phyloP scores from a whole-genome alignment of 2,113 vertebrate species.

The Coregonus clupeaformis region DNA sequence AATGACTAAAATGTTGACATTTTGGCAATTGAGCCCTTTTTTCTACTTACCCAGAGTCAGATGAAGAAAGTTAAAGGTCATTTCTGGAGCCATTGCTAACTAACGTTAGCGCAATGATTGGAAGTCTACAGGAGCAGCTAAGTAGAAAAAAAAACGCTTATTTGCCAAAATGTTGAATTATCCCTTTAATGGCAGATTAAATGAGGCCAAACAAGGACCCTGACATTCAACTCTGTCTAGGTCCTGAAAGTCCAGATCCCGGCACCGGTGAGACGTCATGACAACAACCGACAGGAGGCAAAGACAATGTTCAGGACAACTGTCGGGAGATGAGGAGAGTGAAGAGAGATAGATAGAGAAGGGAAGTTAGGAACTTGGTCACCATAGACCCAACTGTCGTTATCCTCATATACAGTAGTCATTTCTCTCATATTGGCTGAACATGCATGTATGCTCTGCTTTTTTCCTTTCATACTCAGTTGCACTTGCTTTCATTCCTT shows the following conservation, averaged over 20 bases:
- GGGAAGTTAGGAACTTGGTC: not conserved
- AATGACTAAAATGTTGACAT: too few relatives aligned
- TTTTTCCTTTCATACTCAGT: not conserved
- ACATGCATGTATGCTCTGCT: not conserved
- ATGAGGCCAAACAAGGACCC: not conserved
- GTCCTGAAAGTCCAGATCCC: conserved; percentile 58
- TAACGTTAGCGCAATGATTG: too few relatives aligned
- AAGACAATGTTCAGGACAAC: not conserved
- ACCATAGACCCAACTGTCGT: not conserved
- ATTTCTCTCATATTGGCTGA: not conserved
- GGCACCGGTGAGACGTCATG: conserved; percentile 65
- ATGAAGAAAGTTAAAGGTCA: too few relatives aligned
- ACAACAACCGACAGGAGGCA: conserved; percentile 45
- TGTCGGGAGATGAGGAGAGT: conserved; percentile 5
- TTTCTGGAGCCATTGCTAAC: too few relatives aligned
- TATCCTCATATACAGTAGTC: not conserved
- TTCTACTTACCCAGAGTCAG: too few relatives aligned
- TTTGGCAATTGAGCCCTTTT: too few relatives aligned
- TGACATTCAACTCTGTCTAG: conserved; percentile 46
- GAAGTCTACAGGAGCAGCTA: too few relatives aligned
- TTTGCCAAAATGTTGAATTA: not conserved
- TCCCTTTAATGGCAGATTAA: not conserved
- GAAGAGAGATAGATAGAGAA: conserved; percentile 5
- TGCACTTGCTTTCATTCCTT: not conserved
- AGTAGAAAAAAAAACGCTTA: too few relatives aligned